A percentile compares a stretch with the other conserved stretches of the same genome.
phyloP scores from a whole-genome alignment of 2,888 invertebrate genomes.

The Halictus ligatus region DNA sequence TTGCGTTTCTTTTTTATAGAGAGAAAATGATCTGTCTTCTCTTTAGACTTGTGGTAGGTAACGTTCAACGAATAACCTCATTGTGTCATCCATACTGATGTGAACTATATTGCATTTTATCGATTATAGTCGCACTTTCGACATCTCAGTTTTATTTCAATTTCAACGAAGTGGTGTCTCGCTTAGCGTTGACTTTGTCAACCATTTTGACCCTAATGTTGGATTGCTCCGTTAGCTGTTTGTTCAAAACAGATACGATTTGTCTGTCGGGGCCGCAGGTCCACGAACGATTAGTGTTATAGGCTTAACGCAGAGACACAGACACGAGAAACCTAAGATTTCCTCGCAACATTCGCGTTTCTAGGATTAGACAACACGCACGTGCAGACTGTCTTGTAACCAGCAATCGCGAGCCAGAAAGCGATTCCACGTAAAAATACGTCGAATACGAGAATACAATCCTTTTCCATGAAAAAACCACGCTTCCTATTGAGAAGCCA shows the following conservation, averaged over 20 bases:
- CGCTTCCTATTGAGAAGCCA: background rate
- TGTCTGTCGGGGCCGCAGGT: conserved; percentile 20
- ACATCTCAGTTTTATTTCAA: background rate
- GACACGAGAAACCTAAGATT: conserved; percentile 48
- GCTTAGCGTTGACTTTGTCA: background rate
- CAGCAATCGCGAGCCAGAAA: background rate
- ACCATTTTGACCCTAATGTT: background rate
- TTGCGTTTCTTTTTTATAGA: background rate
- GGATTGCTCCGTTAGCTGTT: background rate
- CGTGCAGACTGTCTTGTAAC: background rate
- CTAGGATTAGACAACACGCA: background rate
- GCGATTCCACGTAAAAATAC: background rate
- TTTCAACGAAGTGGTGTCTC: background rate
- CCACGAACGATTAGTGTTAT: conserved; percentile 29
- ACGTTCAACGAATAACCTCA: no score
- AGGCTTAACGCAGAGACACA: conserved; percentile 14
- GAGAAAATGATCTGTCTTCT: background rate
- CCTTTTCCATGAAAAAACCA: no score
- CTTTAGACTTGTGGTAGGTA: no score
- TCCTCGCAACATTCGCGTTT: conserved; percentile 33
- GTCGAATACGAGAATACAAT: background rate
- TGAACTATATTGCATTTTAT: background rate
- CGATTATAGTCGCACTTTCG: background rate
- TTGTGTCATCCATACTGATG: no score
- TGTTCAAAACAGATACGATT: background rate